Percentiles rank a stretch among this genome's conserved stretches.
These are phyloP conservation scores for Caloenas nicobarica DNA, from an alignment of 2,113 vertebrate species.

Conservation along the genomic window DNA sequence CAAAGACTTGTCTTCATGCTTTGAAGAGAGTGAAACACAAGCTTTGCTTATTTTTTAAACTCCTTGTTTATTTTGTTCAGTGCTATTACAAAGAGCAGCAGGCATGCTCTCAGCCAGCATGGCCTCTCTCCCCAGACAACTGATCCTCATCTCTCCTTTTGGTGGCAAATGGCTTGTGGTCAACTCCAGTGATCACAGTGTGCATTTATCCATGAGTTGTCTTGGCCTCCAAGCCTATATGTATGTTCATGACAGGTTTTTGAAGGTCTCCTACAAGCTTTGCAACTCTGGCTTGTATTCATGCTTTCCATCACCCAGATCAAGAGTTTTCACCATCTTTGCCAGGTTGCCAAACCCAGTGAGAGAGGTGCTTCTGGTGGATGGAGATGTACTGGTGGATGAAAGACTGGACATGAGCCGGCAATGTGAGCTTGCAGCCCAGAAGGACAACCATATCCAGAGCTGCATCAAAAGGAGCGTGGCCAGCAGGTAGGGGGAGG, in stretches of 20 bases:
- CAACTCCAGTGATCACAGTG: fast-evolving
- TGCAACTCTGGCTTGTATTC: not conserved
- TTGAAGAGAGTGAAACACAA: not conserved
- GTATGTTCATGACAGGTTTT: not conserved
- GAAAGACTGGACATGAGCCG: too few species aligned
- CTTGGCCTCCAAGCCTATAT: not conserved
- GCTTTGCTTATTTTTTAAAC: not conserved
- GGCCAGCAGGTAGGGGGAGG: too few species aligned
- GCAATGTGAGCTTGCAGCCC: too few species aligned
- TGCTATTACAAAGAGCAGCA: not conserved
- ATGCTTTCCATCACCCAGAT: not conserved
- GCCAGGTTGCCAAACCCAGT: not conserved
- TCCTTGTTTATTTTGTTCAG: not conserved
- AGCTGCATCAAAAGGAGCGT: too few species aligned
- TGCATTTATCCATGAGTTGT: not conserved
- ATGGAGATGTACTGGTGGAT: too few species aligned
- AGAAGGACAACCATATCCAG: too few species aligned
- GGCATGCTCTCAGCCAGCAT: fast-evolving
- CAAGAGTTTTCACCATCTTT: not conserved
- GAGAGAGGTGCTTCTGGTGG: not conserved
- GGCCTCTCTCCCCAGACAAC: not conserved
- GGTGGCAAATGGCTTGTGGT: not conserved
- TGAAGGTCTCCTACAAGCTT: not conserved
- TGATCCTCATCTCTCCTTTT: not conserved
- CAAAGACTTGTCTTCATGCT: not conserved